These are phyloP conservation scores for Sesia apiformis DNA, from an alignment of 2,888 invertebrate species.

Conservation along the genomic window DNA sequence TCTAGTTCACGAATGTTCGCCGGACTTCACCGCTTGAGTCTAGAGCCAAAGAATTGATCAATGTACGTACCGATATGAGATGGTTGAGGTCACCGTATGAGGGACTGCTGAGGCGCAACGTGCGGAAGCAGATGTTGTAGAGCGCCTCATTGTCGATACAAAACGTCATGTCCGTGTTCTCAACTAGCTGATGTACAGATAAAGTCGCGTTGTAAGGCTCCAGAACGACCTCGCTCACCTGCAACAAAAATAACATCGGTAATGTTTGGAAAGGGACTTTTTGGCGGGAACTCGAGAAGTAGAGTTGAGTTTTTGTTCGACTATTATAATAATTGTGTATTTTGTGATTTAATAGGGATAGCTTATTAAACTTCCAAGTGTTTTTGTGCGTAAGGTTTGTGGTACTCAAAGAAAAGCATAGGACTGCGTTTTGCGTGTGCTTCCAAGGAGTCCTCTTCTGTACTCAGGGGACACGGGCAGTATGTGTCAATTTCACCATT, in stretches of 20 bases:
- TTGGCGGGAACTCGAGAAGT: too few species aligned
- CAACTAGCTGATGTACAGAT: slow-evolving; percentile 83
- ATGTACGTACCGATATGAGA: slow-evolving; percentile 76
- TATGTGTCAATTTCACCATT: too few species aligned
- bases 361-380: too few species aligned
- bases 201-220: slow-evolving; percentile 88
- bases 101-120: slow-evolving; percentile 80
- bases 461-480: too few species aligned
- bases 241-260: background rate
- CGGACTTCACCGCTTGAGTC: background rate
- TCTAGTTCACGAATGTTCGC: too few species aligned
- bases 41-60: background rate
- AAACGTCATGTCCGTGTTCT: slow-evolving; percentile 85
- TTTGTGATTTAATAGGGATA: too few species aligned
- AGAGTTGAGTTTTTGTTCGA: too few species aligned
- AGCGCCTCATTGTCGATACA: slow-evolving; percentile 88
- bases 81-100: slow-evolving; percentile 89
- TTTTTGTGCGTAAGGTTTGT: too few species aligned
- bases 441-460: too few species aligned
- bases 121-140: slow-evolving; percentile 87
- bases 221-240: slow-evolving; percentile 81
- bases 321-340: too few species aligned
- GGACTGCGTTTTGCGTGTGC: too few species aligned
- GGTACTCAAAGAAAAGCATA: too few species aligned
- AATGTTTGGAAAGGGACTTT: background rate